Percentiles rank a stretch among this genome's conserved stretches.
phyloP scores from a whole-genome alignment of 2,888 invertebrate species.

The Cistogaster globosa region DNA sequence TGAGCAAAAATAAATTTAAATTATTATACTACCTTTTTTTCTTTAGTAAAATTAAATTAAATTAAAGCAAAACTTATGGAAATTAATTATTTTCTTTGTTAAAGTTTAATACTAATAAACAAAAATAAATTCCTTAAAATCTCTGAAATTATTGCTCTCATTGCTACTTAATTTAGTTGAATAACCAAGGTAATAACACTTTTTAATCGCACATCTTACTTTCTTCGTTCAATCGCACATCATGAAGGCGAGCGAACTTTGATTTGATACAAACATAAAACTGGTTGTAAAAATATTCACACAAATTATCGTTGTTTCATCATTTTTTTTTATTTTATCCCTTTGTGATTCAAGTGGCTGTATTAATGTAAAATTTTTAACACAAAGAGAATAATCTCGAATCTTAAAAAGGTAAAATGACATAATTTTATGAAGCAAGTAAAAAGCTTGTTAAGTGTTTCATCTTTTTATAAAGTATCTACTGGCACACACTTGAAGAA shows the following conservation, averaged over 20 bases:
- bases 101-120: no score
- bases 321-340: conserved; percentile 56
- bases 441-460: conserved; percentile 71
- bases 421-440: conserved; percentile 46
- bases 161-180: conserved; percentile 34
- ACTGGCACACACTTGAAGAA: conserved; percentile 30
- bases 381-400: conserved; percentile 65
- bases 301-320: conserved; percentile 63
- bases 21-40: no score
- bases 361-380: conserved; percentile 54
- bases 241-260: conserved; percentile 13
- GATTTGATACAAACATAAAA: conserved; percentile 29
- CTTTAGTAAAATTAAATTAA: no score
- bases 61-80: no score
- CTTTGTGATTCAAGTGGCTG: conserved; percentile 74
- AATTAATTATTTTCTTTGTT: no score
- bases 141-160: conserved; percentile 42
- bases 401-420: conserved; percentile 60
- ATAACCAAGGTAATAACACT: conserved; percentile 69
- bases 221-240: conserved; percentile 27
- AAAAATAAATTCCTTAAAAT: background rate
- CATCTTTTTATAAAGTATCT: conserved; percentile 15
- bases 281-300: conserved; percentile 38
- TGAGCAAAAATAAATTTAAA: no score
- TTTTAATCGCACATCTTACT: conserved; percentile 53